Evolutionary conservation across 1,140 invertebrate species (phyloP).

Genomic region (Caenorhabditis elegans): WBcel235 BX284603.4:4988001-4988500

Average conservation of each 20-base stretch:
- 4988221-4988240: too few species aligned
- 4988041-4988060: too few species aligned
- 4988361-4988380: neutral
- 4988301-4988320: too few species aligned
- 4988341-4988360: neutral
- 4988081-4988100: neutral
- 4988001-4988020: too few species aligned
- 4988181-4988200: neutral
- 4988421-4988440: neutral
- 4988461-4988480: neutral
- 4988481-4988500: constrained; percentile 1
- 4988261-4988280: too few species aligned
- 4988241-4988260: too few species aligned
- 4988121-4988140: neutral
- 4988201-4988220: too few species aligned
- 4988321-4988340: too few species aligned
- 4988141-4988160: neutral
- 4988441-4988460: neutral
- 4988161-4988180: neutral
- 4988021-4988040: too few species aligned
- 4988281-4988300: too few species aligned
- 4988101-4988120: neutral
- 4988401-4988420: neutral
- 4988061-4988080: neutral
- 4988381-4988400: neutral